These are phyloP conservation scores for Ataeniobius toweri DNA, from an alignment of 2,797 vertebrate genomes.

Conservation along the genomic window DNA sequence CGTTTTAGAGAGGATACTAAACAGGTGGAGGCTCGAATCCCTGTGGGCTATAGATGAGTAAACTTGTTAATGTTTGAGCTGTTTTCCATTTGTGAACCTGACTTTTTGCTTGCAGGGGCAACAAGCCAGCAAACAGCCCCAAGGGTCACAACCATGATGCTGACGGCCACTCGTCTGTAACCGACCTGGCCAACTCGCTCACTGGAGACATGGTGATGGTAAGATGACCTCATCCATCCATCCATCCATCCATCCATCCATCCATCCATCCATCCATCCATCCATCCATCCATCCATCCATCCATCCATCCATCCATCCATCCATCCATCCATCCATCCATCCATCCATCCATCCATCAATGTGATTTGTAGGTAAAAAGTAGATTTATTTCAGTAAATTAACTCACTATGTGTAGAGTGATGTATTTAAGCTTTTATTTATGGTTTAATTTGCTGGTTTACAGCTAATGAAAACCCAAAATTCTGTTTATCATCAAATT, in stretches of 20 bases:
- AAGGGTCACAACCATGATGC: constrained; percentile 91
- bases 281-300: no score
- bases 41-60: constrained; percentile 52
- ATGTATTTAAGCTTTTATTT: background rate
- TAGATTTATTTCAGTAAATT: background rate
- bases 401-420: background rate
- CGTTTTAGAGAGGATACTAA: constrained; percentile 54
- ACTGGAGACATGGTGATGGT: constrained; percentile 99
- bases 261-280: no score
- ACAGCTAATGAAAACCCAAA: no score
- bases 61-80: constrained; percentile 35
- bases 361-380: background rate
- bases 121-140: constrained; percentile 89
- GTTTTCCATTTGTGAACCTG: constrained; percentile 41
- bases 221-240: constrained; percentile 55
- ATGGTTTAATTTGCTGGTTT: no score
- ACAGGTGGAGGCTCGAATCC: constrained; percentile 67
- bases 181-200: constrained; percentile 96
- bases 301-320: no score
- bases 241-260: no score
- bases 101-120: constrained; percentile 81
- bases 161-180: constrained; percentile 90
- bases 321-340: no score
- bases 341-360: no score
- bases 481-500: no score